Conservation (phyloP, 2,888 invertebrate species). For the Lysandra bellargus region DNA sequence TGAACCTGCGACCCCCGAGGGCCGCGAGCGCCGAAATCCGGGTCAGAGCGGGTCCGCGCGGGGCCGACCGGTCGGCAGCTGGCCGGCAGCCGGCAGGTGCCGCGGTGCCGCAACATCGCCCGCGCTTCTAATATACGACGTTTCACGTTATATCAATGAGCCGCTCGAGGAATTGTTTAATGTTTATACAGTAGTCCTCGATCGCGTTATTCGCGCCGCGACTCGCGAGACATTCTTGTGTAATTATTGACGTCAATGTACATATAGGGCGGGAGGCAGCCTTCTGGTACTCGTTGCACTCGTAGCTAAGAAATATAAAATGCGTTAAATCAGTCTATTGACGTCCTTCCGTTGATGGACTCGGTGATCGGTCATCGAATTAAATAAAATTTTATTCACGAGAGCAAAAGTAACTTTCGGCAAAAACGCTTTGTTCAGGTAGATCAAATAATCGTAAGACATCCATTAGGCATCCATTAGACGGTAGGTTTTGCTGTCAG, state of each 20-base stretch:
- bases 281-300: neutral
- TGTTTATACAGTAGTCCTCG: neutral
- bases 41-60: constrained; percentile 46
- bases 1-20: constrained; percentile 31
- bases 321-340: neutral
- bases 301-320: neutral
- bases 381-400: too few species aligned
- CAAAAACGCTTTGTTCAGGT: neutral
- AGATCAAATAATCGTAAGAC: neutral
- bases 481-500: too few species aligned
- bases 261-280: constrained; percentile 7
- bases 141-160: neutral
- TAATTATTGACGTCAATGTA: neutral
- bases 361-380: neutral
- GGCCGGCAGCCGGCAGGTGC: constrained; percentile 50
- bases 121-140: neutral
- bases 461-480: too few species aligned
- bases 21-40: constrained; percentile 44
- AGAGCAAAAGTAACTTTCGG: neutral
- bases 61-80: constrained; percentile 51
- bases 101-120: constrained; percentile 15
- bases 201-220: neutral
- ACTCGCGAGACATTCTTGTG: neutral
- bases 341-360: neutral
- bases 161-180: constrained; percentile 4